Conservation (phyloP, 2,888 invertebrate genomes). For the Pyrochroa serraticornis region DNA sequence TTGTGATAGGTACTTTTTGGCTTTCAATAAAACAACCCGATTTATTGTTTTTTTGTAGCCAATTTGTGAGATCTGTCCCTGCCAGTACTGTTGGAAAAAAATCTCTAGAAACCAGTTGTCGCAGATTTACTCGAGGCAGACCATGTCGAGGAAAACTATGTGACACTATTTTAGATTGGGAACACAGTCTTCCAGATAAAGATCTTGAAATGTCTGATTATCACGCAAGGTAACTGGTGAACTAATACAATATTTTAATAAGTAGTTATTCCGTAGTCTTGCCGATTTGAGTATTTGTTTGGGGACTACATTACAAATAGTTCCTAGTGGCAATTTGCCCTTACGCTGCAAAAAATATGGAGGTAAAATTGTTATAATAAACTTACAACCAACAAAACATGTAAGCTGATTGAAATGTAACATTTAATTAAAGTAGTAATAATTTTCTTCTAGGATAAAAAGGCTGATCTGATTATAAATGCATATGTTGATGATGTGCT, state of each 20-base stretch:
- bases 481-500: conserved; percentile 88
- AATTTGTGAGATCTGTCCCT: conserved; percentile 78
- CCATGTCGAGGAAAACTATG: conserved; percentile 85
- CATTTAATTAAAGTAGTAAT: not conserved
- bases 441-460: conserved; percentile 75
- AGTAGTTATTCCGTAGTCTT: conserved; percentile 66
- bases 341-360: conserved; percentile 82
- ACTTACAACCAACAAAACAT: conserved; percentile 97
- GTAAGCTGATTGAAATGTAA: conserved; percentile 61
- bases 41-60: conserved; percentile 54
- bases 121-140: conserved; percentile 65
- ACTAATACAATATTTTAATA: conserved; percentile 13
- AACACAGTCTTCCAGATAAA: conserved; percentile 86
- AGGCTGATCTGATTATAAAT: conserved; percentile 87
- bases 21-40: too few species aligned
- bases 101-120: conserved; percentile 70
- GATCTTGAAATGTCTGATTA: conserved; percentile 84
- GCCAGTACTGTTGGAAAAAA: conserved; percentile 84
- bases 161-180: conserved; percentile 98
- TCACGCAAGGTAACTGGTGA: conserved; percentile 75
- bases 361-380: conserved; percentile 91
- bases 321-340: conserved; percentile 95
- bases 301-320: conserved; percentile 97
- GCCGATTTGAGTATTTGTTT: conserved; percentile 93
- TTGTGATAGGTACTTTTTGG: conserved; percentile 67